A percentile compares a stretch with the other conserved stretches of the same genome.
These are phyloP conservation scores for Eugnorisma glareosa DNA, from an alignment of 2,888 invertebrate genomes.

Conservation along the genomic window DNA sequence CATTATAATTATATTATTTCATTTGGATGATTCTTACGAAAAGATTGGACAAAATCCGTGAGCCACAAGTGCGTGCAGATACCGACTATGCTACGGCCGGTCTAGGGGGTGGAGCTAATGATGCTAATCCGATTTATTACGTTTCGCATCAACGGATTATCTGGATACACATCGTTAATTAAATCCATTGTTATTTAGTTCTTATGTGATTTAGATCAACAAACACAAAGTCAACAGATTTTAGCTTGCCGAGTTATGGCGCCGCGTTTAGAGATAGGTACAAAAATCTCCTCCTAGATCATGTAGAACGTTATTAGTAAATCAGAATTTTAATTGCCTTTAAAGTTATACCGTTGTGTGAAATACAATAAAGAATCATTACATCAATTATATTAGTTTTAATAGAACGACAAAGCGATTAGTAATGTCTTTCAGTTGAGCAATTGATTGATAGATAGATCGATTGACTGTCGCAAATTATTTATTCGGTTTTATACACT, in stretches of 20 bases:
- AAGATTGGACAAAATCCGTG: not conserved
- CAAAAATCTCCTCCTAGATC: not conserved
- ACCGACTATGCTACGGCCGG: not conserved
- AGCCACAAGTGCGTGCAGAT: not conserved
- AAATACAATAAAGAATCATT: not conserved
- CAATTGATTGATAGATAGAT: no score
- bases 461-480: not conserved
- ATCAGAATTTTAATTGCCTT: not conserved
- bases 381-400: slow-evolving; percentile 1
- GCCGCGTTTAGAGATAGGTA: no score
- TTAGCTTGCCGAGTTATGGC: not conserved
- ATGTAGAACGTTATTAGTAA: not conserved
- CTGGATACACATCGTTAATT: slow-evolving; percentile 34
- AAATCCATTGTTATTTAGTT: slow-evolving; percentile 25
- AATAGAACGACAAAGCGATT: not conserved
- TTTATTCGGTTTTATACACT: no score
- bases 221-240: slow-evolving; percentile 5
- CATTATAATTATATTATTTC: no score
- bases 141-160: slow-evolving; percentile 37
- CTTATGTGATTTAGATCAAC: not conserved
- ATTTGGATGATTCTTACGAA: not conserved
- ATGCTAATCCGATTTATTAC: slow-evolving; percentile 31
- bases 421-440: slow-evolving; percentile 1
- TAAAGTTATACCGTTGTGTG: not conserved
- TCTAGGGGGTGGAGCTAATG: slow-evolving; percentile 19